Evolutionary conservation across 2,113 vertebrate genomes (phyloP), one percentile per base, ranked within the genome.

Genomic region (Prunella himalayana): DNA sequence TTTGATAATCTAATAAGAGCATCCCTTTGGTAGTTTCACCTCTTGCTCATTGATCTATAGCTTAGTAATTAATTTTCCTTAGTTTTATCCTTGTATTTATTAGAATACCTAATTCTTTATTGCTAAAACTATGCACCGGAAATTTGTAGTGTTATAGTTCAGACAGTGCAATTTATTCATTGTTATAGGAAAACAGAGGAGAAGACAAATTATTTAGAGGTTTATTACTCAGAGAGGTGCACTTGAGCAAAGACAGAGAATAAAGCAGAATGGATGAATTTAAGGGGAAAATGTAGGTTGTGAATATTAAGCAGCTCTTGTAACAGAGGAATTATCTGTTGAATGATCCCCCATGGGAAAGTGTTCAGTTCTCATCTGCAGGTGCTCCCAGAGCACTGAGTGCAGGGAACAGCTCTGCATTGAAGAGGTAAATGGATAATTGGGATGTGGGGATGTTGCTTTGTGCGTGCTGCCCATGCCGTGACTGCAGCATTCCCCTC

Each of bases 1-100:
- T 95, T 75, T 96, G 96, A 96, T 98, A 97, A 97, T 97, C 95
- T 98, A 98, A 95, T 98, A 97, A 97, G 88, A 97, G 92, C 84
- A 96, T 97, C 93, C 94, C 91, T 96, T 96, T 49, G 41, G 84
- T 41, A 70, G 93, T 98, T 98, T 98, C 94, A 97, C 94, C 95
- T 95, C 94, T 96, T 97, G 94, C 66, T 96, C 88, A 78, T 71
- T 98, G 97, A 98, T 97, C 95, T 97, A 83, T 82, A 94, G 85
- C 82, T 95, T 86, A 51, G 59, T 95, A 96, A 97, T 98, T 97
- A 96, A 97, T 98, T 97, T 98, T 94, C 94, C 92, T 95, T 95
- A 77, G 90, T 94, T 97, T 97, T 97, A 97, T 97, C 94, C 95
- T 96, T 95, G 73, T 97, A 94, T 97, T 97, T 98, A 98, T 96